Conservation (phyloP, 2,113 vertebrate species). For the Eulacestoma nigropectus region DNA sequence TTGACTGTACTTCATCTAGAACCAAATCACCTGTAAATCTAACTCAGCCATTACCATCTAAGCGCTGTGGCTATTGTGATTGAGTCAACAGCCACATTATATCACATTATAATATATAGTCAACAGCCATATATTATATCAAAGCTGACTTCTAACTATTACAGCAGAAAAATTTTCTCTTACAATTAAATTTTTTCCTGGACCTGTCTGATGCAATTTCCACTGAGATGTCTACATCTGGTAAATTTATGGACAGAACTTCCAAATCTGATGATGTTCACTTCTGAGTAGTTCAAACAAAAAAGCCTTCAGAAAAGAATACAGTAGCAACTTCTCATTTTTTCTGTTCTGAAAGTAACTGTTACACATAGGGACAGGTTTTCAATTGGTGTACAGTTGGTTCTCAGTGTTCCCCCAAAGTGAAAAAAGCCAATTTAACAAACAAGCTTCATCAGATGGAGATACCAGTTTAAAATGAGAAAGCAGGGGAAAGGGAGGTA, state of each 20-base stretch:
- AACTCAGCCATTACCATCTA: background rate
- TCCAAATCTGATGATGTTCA: background rate
- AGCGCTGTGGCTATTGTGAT: background rate
- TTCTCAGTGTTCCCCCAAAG: background rate
- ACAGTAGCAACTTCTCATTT: background rate
- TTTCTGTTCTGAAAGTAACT: background rate
- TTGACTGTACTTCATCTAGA: background rate
- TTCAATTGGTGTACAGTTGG: background rate
- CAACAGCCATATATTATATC: background rate
- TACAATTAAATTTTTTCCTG: background rate
- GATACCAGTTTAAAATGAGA: background rate
- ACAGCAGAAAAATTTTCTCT: background rate
- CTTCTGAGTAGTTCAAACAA: background rate
- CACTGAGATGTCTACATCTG: background rate
- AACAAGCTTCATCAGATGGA: background rate
- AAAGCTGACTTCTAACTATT: background rate
- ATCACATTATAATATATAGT: too few species aligned
- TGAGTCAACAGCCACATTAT: background rate
- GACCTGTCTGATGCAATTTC: background rate
- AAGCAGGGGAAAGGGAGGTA: background rate
- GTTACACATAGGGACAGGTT: background rate
- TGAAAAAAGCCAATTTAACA: background rate
- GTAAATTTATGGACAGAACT: background rate
- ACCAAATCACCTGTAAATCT: background rate
- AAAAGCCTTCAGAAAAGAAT: background rate